Conservation (phyloP, 1,140 invertebrate species). For the Lordiphosa collinella region DNA sequence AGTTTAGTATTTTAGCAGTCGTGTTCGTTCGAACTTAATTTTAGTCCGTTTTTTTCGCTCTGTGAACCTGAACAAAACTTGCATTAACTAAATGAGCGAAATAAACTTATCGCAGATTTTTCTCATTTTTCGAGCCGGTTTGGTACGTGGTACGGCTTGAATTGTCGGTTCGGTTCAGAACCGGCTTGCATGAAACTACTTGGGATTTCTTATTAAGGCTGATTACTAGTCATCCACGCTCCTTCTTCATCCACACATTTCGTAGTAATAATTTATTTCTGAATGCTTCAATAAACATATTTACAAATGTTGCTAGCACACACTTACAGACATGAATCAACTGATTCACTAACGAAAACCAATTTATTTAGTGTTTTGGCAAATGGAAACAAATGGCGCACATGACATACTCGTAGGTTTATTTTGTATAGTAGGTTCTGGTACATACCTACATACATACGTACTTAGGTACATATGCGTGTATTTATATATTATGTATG, state of each 20-base stretch:
- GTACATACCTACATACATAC: constrained; percentile 9
- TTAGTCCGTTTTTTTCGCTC: too few relatives aligned
- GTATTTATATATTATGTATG: constrained; percentile 7
- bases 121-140: too few relatives aligned
- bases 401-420: not conserved
- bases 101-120: too few relatives aligned
- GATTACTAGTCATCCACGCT: too few relatives aligned
- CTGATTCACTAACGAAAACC: constrained; percentile 5
- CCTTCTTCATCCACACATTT: not conserved
- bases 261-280: not conserved
- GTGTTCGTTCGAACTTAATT: too few relatives aligned
- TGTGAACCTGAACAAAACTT: too few relatives aligned
- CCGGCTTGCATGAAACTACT: too few relatives aligned
- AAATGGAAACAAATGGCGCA: not conserved
- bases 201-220: too few relatives aligned
- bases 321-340: constrained; percentile 3
- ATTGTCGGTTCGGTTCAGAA: too few relatives aligned
- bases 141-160: too few relatives aligned
- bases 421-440: constrained; percentile 1
- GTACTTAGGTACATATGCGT: constrained; percentile 4
- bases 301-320: constrained; percentile 1
- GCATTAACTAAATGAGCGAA: too few relatives aligned
- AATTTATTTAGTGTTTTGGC: constrained; percentile 7
- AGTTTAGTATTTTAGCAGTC: too few relatives aligned
- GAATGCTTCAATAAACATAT: not conserved